Evolutionary conservation across 2,113 vertebrate genomes (phyloP), one percentile per base, ranked within the genome.

Genomic region (Phycodurus eques): DNA sequence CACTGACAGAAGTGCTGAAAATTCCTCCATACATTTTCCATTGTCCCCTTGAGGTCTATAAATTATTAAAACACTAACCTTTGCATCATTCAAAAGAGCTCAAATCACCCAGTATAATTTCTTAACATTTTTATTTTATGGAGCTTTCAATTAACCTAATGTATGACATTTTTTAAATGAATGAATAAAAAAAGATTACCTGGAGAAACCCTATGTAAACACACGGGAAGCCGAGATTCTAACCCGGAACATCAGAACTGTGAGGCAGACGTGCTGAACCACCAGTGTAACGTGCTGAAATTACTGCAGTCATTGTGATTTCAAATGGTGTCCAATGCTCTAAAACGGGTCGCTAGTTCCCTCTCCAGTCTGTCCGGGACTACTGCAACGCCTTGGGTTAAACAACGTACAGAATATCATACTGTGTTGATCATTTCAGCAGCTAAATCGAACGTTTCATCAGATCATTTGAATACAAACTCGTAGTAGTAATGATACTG

Each of bases 311-410:
- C 19, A 53, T 27, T 60, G 57, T 60, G 31, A 60, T 17, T 31
- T 33, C 31, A 53, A 53, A 20, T 9, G 2, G 7, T 53, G 19
- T n/a, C 19, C 6, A 60, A 2, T 60, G 57, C 31, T 60, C 2
- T 10, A 76, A 22, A 47, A 67, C 27, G 69, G 39, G 67, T 46
- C 63, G 84, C 72, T 83, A 17, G 44, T 65, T n/a, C 70, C 20
- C 80, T 78, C 87, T 87, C 57, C 72, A 81, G 89, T 42, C 47
- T 1, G 17, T 14, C 9, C 72, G 0, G 39, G 47, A 71, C 59
- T 66, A 85, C 72, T 89, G 69, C 85, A 80, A 46, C 13, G 27
- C 67, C 54, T 69, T 27, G 3, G 51, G 65, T 9, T 19, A 2
- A n/a, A 11, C 53, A 56, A 22, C n/a, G 53, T 22, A 4, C n/a